Evolutionary conservation across 2,113 vertebrate species (phyloP).

Genomic region (Numenius arquata): DNA sequence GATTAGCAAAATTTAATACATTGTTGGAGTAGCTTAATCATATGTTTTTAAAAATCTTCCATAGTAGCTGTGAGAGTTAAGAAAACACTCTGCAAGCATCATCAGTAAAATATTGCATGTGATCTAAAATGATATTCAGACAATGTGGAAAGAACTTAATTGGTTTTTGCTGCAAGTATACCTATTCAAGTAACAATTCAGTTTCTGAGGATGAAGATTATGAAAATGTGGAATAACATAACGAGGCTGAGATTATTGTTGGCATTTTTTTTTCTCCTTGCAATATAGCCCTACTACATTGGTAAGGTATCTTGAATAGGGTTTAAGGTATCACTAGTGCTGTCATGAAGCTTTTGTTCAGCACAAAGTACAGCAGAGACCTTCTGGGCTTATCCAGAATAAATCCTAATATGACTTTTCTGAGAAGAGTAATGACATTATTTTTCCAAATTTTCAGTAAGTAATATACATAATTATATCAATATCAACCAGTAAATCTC

Average conservation of each 20-base stretch:
- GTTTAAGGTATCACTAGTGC: neutral
- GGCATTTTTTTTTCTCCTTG: neutral
- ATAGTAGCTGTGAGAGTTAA: neutral
- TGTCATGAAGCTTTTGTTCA: neutral
- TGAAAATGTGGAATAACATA: neutral
- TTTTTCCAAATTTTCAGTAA: neutral
- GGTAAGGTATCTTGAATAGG: neutral
- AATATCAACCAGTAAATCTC: neutral
- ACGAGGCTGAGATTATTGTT: neutral
- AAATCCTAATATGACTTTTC: neutral
- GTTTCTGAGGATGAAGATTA: neutral
- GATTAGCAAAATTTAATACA: neutral
- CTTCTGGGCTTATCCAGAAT: neutral
- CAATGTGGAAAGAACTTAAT: neutral
- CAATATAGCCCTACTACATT: neutral
- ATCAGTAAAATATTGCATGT: neutral
- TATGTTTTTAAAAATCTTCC: neutral
- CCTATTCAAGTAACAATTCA: neutral
- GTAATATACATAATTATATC: neutral
- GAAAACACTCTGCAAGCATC: neutral
- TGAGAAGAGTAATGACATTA: neutral
- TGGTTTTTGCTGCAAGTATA: neutral
- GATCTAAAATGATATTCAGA: neutral
- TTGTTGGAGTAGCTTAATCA: neutral
- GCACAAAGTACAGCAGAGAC: neutral